Conservation (phyloP, 2,113 vertebrate species). For the Uropsilus gracilis region DNA sequence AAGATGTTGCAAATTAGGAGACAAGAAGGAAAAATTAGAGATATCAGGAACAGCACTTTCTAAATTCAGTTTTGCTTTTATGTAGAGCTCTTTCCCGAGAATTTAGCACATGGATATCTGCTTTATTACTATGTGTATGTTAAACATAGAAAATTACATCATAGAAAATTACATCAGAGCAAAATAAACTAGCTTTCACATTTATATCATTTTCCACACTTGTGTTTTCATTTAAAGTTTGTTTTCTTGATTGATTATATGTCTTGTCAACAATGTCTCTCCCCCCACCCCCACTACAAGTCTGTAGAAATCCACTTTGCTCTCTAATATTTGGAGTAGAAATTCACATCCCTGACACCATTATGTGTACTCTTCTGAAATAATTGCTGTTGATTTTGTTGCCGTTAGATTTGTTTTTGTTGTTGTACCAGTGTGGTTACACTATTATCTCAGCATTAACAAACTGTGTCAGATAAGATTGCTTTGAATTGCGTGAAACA, state of each 20-base stretch:
- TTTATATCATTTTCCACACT: not conserved
- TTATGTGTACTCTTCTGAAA: not conserved
- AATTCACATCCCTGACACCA: not conserved
- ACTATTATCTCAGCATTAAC: slow-evolving; percentile 28
- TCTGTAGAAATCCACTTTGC: not conserved
- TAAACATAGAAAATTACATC: too few relatives aligned
- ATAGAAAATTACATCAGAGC: not conserved
- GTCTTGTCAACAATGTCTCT: slow-evolving; percentile 21
- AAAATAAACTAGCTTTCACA: not conserved
- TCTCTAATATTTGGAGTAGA: slow-evolving; percentile 24
- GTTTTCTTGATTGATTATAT: not conserved
- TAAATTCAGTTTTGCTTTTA: not conserved
- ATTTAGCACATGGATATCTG: not conserved
- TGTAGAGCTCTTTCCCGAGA: not conserved
- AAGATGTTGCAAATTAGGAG: not conserved
- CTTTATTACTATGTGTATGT: not conserved
- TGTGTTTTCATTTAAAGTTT: not conserved
- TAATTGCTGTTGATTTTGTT: slow-evolving; percentile 5
- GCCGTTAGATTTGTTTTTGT: slow-evolving; percentile 28
- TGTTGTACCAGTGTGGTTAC: not conserved
- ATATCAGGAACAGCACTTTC: not conserved
- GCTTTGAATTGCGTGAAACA: not conserved
- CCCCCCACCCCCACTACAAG: too few relatives aligned
- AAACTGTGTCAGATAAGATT: not conserved
- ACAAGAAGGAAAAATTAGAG: not conserved